A percentile compares a stretch with the other conserved stretches of the same genome.
Conservation (phyloP, 2,797 vertebrate genomes). For the Champsocephalus gunnari region DNA sequence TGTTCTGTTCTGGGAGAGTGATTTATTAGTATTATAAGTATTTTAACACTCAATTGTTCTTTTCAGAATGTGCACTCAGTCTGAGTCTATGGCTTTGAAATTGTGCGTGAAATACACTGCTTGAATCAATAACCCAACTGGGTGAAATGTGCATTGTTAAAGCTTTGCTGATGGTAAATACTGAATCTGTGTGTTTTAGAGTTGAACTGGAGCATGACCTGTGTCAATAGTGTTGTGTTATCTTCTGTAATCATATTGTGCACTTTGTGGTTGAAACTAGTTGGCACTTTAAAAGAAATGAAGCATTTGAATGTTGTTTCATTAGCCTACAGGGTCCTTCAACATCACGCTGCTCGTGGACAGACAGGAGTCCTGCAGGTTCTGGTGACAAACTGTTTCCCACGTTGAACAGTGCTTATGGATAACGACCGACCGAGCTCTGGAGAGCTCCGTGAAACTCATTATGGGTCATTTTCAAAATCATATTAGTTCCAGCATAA, state of each 20-base stretch:
- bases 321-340: no score
- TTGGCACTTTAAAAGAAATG: not conserved
- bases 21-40: conserved; percentile 52
- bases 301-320: not conserved
- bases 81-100: conserved; percentile 45
- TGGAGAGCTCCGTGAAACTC: conserved; percentile 60
- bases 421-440: conserved; percentile 57
- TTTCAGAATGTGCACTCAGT: conserved; percentile 11
- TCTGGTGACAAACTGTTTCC: conserved; percentile 30
- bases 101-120: conserved; percentile 1
- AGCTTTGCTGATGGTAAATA: no score
- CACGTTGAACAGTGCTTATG: conserved; percentile 50
- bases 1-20: conserved; percentile 51
- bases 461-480: conserved; percentile 75
- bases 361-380: not conserved
- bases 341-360: not conserved
- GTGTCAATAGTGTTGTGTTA: not conserved
- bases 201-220: not conserved
- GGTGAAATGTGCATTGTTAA: not conserved
- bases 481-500: conserved; percentile 76
- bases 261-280: not conserved
- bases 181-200: not conserved
- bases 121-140: not conserved
- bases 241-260: not conserved
- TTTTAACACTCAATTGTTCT: conserved; percentile 65